A percentile compares a stretch with the other conserved stretches of the same genome.
These are phyloP conservation scores for Antigone vipio DNA, from an alignment of 2,113 vertebrate genomes.

Conservation along the genomic window DNA sequence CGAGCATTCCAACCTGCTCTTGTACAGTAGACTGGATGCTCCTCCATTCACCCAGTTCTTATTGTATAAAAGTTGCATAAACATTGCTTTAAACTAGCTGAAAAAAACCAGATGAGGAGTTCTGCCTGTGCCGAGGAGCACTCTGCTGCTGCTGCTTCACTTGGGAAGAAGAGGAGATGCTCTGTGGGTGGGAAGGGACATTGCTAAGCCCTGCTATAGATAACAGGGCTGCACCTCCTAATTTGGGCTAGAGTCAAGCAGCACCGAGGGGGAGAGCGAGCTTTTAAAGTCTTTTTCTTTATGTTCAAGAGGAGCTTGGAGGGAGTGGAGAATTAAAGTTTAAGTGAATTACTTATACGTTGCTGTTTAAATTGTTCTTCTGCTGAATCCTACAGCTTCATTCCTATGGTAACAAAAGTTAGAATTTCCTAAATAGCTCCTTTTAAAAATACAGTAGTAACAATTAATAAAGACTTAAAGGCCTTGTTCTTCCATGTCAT, in stretches of 20 bases:
- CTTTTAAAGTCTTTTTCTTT: background rate
- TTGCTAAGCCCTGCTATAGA: background rate
- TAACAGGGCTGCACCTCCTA: conserved; percentile 10
- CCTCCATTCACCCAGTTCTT: background rate
- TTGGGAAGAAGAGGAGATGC: background rate
- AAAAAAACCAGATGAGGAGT: background rate
- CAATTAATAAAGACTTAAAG: conserved; percentile 18
- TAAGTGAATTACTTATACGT: background rate
- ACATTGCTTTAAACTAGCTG: background rate
- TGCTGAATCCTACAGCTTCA: background rate
- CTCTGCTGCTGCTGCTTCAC: background rate
- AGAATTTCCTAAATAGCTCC: conserved; percentile 27
- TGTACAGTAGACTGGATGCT: background rate
- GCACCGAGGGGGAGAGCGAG: background rate
- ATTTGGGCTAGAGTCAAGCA: background rate
- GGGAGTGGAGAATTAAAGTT: background rate
- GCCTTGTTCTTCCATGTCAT: background rate
- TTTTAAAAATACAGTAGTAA: background rate
- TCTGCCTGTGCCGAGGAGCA: background rate
- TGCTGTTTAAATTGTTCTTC: background rate
- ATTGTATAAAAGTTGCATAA: background rate
- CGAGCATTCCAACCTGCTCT: background rate
- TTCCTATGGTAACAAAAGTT: conserved; percentile 38
- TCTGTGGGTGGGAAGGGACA: conserved; percentile 14
- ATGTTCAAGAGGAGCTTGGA: background rate